Evolutionary conservation across 2,113 vertebrate species (phyloP).

Genomic region (Salvelinus sp.): DNA sequence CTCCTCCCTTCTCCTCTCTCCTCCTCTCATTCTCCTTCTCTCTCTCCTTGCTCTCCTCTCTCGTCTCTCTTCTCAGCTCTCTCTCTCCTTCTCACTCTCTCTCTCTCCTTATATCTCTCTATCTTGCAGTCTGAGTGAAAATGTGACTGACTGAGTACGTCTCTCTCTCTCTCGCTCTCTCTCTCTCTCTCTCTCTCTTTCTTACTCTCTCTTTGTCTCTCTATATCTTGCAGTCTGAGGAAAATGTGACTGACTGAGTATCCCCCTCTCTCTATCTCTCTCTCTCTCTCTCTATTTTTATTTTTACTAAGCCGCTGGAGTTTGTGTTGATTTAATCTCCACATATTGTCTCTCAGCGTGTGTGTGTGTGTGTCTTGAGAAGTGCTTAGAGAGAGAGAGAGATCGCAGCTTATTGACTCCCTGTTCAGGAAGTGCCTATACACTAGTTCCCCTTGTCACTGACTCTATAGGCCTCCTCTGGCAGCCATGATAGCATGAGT

Average conservation of each 20-base stretch:
- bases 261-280: not conserved
- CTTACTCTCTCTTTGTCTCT: not conserved
- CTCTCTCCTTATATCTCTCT: no score
- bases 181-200: not conserved
- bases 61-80: not conserved
- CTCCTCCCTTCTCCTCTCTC: not conserved
- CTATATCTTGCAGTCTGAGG: not conserved
- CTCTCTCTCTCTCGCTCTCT: not conserved
- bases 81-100: not conserved
- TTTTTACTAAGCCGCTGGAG: slow-evolving; percentile 6
- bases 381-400: no score
- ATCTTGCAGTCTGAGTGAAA: no score
- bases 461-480: slow-evolving; percentile 4
- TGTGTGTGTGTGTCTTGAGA: no score
- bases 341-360: not conserved
- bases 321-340: not conserved
- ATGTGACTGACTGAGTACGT: no score
- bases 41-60: not conserved
- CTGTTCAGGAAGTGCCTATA: not conserved
- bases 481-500: slow-evolving; percentile 41
- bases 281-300: not conserved
- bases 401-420: no score
- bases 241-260: slow-evolving; percentile 1
- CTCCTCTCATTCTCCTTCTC: not conserved
- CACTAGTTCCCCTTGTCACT: not conserved